Conservation (phyloP, 1,140 invertebrate genomes). For the Aphis gossypii region DNA sequence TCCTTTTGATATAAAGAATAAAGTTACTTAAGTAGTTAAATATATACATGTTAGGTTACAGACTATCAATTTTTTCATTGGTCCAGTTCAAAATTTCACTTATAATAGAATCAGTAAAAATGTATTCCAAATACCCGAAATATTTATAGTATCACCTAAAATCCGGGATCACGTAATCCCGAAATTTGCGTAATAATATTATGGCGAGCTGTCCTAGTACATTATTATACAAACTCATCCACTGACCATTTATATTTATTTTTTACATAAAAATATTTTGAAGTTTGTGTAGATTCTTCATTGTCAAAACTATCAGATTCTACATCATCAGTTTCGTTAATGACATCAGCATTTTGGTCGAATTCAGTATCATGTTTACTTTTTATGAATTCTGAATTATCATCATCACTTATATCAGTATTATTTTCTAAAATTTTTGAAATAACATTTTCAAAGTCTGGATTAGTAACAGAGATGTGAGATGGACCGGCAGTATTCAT, state of each 20-base stretch:
- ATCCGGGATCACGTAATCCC: background rate
- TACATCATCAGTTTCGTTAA: background rate
- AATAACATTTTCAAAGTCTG: no score
- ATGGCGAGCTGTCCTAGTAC: background rate
- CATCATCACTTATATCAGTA: background rate
- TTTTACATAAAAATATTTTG: background rate
- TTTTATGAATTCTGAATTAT: background rate
- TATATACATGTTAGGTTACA: no score
- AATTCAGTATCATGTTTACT: slow-evolving; percentile 10
- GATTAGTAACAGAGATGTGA: no score
- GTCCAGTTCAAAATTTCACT: slow-evolving; percentile 8
- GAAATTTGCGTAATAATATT: slow-evolving; percentile 37
- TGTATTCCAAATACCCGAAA: slow-evolving; percentile 20
- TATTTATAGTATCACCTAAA: background rate
- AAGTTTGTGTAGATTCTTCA: background rate
- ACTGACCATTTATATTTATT: slow-evolving; percentile 28
- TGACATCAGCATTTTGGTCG: background rate
- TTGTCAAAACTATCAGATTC: background rate
- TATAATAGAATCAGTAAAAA: slow-evolving; percentile 37
- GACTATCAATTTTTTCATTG: slow-evolving; percentile 19
- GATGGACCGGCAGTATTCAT: no score
- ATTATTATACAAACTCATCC: background rate
- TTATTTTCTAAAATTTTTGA: background rate
- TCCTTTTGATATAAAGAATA: no score
- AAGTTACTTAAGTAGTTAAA: no score